These are phyloP conservation scores for Pelobates fuscus DNA, from an alignment of 2,113 vertebrate genomes.

Conservation along the genomic window DNA sequence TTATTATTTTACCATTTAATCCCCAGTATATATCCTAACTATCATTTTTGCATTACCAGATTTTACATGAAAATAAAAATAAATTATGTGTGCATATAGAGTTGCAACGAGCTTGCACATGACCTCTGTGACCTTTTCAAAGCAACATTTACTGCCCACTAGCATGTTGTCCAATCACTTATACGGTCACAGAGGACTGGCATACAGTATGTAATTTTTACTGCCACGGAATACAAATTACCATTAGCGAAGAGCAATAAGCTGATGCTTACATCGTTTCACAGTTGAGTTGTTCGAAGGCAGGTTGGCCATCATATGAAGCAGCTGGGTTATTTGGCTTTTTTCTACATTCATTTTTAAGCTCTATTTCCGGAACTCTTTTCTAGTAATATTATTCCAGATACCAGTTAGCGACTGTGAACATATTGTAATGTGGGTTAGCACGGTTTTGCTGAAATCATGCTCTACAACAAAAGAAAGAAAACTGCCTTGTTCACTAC, in stretches of 20 bases:
- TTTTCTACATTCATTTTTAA: constrained; percentile 52
- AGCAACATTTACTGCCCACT: constrained; percentile 45
- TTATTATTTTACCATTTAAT: too few relatives aligned
- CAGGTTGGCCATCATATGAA: constrained; percentile 59
- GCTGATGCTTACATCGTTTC: constrained; percentile 63
- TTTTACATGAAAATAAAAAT: too few relatives aligned
- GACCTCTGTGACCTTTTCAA: constrained; percentile 52
- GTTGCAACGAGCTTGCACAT: background rate
- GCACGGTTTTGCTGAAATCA: background rate
- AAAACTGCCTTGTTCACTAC: too few relatives aligned
- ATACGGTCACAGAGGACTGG: constrained; percentile 3
- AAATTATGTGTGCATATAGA: too few relatives aligned
- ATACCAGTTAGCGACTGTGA: constrained; percentile 40
- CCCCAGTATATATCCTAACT: too few relatives aligned
- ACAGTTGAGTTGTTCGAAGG: constrained; percentile 61
- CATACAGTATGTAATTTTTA: background rate
- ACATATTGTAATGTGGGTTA: constrained; percentile 48
- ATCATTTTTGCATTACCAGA: too few relatives aligned
- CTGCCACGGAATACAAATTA: constrained; percentile 52
- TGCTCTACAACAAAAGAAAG: too few relatives aligned
- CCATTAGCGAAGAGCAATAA: constrained; percentile 53
- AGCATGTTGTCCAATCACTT: constrained; percentile 30
- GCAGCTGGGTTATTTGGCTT: constrained; percentile 56
- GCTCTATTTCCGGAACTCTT: constrained; percentile 10
- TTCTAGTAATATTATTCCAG: constrained; percentile 51